Evolutionary conservation across 1,140 invertebrate species (phyloP).

Genomic region (Chymomyza costata): DNA sequence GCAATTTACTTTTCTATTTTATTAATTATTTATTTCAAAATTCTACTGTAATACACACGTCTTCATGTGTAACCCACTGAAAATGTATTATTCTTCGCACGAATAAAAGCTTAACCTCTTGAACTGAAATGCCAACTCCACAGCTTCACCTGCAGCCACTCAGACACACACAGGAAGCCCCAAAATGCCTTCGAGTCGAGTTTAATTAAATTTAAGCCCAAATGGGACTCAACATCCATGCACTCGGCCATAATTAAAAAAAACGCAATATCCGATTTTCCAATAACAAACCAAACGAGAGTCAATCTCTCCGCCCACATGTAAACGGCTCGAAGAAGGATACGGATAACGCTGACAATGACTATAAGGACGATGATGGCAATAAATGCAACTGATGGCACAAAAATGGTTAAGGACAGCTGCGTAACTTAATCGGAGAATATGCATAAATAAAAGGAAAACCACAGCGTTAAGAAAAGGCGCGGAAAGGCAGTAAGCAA

Average conservation of each 20-base stretch:
- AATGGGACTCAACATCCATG: conserved; percentile 46
- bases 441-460: conserved; percentile 39
- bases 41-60: too few relatives aligned
- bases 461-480: conserved; percentile 7
- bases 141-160: too few relatives aligned
- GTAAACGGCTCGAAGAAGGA: background rate
- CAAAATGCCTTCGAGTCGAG: too few relatives aligned
- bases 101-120: too few relatives aligned
- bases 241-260: conserved; percentile 54
- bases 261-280: conserved; percentile 60
- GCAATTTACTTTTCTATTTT: too few relatives aligned
- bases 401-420: conserved; percentile 34
- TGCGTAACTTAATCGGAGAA: conserved; percentile 58
- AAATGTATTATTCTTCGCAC: too few relatives aligned
- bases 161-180: too few relatives aligned
- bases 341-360: conserved; percentile 4
- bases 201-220: conserved; percentile 47
- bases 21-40: too few relatives aligned
- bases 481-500: conserved; percentile 8
- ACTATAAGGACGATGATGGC: background rate
- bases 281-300: conserved; percentile 38
- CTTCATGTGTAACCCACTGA: too few relatives aligned
- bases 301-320: background rate
- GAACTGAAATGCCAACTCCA: too few relatives aligned
- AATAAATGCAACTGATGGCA: conserved; percentile 33